Evolutionary conservation across 2,797 vertebrate species (phyloP), one percentile per base, ranked within the genome.

Genomic region (Falco columbarius): DNA sequence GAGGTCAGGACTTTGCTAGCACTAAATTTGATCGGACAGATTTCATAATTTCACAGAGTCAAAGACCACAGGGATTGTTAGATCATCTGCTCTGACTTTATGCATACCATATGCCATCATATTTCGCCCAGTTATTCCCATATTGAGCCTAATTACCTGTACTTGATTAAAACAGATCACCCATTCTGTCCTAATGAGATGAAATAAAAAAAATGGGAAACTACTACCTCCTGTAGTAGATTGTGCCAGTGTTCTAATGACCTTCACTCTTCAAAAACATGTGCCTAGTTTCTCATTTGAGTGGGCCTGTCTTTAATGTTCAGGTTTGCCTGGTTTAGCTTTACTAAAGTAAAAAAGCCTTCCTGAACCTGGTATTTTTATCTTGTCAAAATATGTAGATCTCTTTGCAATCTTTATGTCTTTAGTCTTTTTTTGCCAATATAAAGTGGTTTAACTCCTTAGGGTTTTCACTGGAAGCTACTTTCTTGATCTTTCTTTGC

Each of bases 141-240:
- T 91, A 89, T 90, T 95, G 91, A 80, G 42, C 56, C 67, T 96
- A 96, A 95, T 96, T 89, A 95, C 92, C 95, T 95, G 84, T 83
- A 61, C 67, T 91, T 91, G 77, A 96, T 91, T 91, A 87, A 96
- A 96, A 95, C 26, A 93, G 91, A 96, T 96, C 63, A 87, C 56
- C 51, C 47, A 46, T 92, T 62, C 75, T 79, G 61, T 81, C 61
- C 67, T 91, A 95, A 94, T 70, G 77, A 84, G 38, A n/a, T 61
- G 10, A 74, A 89, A 81, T 72, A 14, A 46, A 46, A 67, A 67
- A 52, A 82, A 26, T 23, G 3, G 4, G 21, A 58, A 77, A 44
- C 10, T 20, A 20, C 46, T 52, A 34, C 16, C 34, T 91, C 65
- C 62, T 90, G 24, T 52, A 49, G 44, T 32, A 89, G 40, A 68